Percentiles rank a stretch among this genome's conserved stretches.
Evolutionary conservation across 2,113 vertebrate genomes (phyloP).

Genomic region (Lagopus muta): DNA sequence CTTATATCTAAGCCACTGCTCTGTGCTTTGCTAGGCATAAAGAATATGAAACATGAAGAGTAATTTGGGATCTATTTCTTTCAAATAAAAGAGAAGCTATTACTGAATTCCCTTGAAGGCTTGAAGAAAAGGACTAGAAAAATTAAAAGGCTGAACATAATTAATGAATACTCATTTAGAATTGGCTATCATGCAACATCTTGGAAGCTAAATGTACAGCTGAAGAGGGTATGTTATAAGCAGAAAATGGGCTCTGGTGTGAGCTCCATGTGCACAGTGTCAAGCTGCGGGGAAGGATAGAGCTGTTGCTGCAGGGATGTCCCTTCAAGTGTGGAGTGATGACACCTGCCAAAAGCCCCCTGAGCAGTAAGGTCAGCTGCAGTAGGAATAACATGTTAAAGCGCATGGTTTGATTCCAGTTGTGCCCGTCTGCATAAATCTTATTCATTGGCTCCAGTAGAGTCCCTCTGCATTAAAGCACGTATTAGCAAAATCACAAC

Average conservation of each 20-base stretch:
- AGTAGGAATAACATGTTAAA: background rate
- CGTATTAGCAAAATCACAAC: background rate
- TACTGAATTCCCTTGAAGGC: slow-evolving; percentile 26
- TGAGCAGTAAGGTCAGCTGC: background rate
- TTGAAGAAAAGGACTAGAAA: slow-evolving; percentile 29
- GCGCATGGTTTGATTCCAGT: background rate
- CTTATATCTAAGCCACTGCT: background rate
- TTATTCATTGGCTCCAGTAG: background rate
- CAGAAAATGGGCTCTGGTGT: slow-evolving; percentile 12
- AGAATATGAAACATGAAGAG: slow-evolving; percentile 18
- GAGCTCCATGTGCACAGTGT: background rate
- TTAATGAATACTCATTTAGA: slow-evolving; percentile 53
- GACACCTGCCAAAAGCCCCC: slow-evolving; percentile 4
- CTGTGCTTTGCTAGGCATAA: background rate
- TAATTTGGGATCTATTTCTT: slow-evolving; percentile 42
- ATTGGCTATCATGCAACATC: background rate
- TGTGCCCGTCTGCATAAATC: background rate
- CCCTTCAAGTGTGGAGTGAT: background rate
- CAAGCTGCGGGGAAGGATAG: background rate
- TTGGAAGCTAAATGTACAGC: slow-evolving; percentile 36
- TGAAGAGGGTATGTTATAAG: background rate
- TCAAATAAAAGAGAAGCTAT: slow-evolving; percentile 51
- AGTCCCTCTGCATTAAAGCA: background rate
- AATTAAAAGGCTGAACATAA: slow-evolving; percentile 48
- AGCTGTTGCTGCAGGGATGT: background rate